Evolutionary conservation across 2,113 vertebrate species (phyloP), one percentile per base, ranked within the genome.

Genomic region (Laticauda colubrina): DNA sequence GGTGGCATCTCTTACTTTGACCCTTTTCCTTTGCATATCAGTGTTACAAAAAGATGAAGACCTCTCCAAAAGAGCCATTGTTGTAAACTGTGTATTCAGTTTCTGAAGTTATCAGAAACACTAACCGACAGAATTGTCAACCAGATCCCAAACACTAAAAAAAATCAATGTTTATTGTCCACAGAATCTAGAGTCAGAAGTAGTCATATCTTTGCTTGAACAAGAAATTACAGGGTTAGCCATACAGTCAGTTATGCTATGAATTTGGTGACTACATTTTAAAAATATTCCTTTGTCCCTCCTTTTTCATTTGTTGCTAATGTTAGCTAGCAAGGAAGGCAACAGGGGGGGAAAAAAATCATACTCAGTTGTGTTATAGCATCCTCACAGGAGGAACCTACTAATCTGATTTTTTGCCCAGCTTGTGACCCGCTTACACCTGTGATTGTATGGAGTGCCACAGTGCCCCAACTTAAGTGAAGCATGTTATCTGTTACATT

Each of bases 251-350:
- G 94, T 55, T 55, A 87, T 90, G 92, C 12, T 88, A n/a, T 94
- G 90, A 86, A n/a, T 48, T 39, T 85, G 51, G 29, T 14, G 57
- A 55, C 87, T 90, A 91, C 4, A 45, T 91, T 96, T 96, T 96
- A 94, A 18, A 90, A 95, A 93, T 54, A 86, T 85, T 89, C 90
- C 85, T 96, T 48, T 87, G 26, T 93, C 92, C 92, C 87, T 95
- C 92, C 89, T 94, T 15, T 89, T 93, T 92, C n/a, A 93, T 95
- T 96, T 93, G 89, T 75, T 95, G 55, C 4, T 96, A 96, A 91
- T 1, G 89, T 93, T 93, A 56, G 91, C 59, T 81, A 94, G 95
- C 59, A 92, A 94, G 55, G 3, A 24, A 15, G 54, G 45, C 89
- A 94, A 69, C 48, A 91, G 14, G 34, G 14, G 48, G 54, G 18